Evolutionary conservation across 2,797 vertebrate genomes (phyloP), one percentile per base, ranked within the genome.

Genomic region (Sebastes melanostomus): DNA sequence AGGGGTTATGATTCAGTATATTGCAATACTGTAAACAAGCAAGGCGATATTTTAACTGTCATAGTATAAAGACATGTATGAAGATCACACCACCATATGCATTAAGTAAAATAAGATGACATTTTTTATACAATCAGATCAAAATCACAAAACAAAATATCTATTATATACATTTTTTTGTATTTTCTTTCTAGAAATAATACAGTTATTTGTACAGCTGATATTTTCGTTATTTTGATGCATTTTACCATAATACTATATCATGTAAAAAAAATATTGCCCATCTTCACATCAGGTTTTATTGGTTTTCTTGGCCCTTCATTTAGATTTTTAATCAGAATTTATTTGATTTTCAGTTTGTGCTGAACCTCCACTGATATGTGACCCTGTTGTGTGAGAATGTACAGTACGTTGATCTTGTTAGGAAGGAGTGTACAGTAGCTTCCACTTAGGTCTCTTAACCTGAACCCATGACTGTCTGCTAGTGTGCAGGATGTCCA

Each of bases 401-500:
- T 56, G 20, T 55, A 8, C 22, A 34, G 16, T 29, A 11, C 20
- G 70, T 50, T 68, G 20, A 62, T 66, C 29, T 38, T 55, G 34
- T 74, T 24, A 66, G 8, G 32, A 38, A 46, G 55, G 52, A 67
- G 54, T 55, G 13, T 62, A 20, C 55, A 9, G 30, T 65, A 42
- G 12, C 52, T 55, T 65, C 52, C 14, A 5, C 30, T 72, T 20
- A 16, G 22, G 22, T 50, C 25, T 56, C 13, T 59, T 18, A 66
- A 9, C 27, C 46, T 62, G 34, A 78, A 27, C 38, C 55, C 24
- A 58, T 66, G 66, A 38, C 52, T 74, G 66, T 62, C 52, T 75
- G 55, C 18, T 29, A 5, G 34, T 54, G 22, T 34, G 66, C 20
- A 38, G 16, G 5, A 12, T 8, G 38, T 54, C 36, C 55, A 38